These are phyloP conservation scores for Esox masquinongy DNA, from an alignment of 2,797 vertebrate species.

Conservation along the genomic window DNA sequence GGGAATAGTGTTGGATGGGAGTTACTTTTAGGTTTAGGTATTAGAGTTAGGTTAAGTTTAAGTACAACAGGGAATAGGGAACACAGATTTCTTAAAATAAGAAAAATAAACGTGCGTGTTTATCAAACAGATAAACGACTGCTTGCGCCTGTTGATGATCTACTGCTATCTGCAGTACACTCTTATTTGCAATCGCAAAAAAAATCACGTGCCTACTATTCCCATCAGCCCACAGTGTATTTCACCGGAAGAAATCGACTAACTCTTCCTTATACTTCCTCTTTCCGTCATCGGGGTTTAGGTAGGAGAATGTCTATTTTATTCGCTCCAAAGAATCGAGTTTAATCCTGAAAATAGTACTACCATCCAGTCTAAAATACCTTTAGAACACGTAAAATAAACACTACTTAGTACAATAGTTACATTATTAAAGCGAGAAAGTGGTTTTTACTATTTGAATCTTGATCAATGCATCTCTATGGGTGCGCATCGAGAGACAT, in stretches of 20 bases:
- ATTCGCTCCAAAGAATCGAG: conserved; percentile 44
- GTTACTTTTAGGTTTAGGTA: too few species aligned
- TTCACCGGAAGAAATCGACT: conserved; percentile 78
- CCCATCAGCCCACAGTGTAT: conserved; percentile 43
- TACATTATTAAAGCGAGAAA: conserved; percentile 39
- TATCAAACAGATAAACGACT: too few species aligned
- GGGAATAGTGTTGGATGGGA: too few species aligned
- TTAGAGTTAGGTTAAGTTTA: too few species aligned
- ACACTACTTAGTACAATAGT: accelerated
- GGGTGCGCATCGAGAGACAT: conserved; percentile 37
- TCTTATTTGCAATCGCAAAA: not conserved
- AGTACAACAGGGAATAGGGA: too few species aligned
- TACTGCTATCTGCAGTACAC: conserved; percentile 13
- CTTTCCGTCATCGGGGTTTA: conserved; percentile 80
- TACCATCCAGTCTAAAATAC: conserved; percentile 58
- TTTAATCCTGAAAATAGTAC: conserved; percentile 57
- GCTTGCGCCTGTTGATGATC: too few species aligned
- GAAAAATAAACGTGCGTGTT: too few species aligned
- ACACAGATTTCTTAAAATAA: too few species aligned
- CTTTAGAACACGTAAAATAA: not conserved
- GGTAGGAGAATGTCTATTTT: conserved; percentile 59
- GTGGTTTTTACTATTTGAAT: not conserved
- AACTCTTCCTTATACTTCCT: conserved; percentile 64
- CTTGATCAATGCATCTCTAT: not conserved
- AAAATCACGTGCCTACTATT: conserved; percentile 41